Conservation (phyloP, 2,113 vertebrate genomes). For the Cynocephalus volans region DNA sequence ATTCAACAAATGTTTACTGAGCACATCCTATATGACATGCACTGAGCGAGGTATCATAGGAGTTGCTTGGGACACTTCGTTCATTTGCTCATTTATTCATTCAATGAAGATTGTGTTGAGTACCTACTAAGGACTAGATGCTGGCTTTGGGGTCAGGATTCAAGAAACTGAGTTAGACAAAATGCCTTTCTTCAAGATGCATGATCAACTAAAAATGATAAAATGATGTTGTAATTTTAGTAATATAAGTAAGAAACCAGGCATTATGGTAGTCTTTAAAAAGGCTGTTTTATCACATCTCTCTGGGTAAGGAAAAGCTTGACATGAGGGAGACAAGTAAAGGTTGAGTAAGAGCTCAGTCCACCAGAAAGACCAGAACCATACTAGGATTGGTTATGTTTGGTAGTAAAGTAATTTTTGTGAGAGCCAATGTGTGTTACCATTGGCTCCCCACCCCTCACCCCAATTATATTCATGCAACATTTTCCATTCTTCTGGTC, state of each 20-base stretch:
- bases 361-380: neutral
- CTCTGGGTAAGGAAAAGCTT: neutral
- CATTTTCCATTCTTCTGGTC: neutral
- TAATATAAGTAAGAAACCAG: neutral
- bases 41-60: neutral
- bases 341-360: neutral
- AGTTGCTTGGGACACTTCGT: neutral
- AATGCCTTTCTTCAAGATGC: neutral
- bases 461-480: no score
- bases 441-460: rapidly evolving
- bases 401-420: neutral
- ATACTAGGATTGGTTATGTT: neutral
- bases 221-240: neutral
- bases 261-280: neutral
- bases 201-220: neutral
- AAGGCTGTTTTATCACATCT: neutral
- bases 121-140: neutral
- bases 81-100: neutral
- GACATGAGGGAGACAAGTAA: neutral
- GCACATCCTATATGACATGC: neutral
- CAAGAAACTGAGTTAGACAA: neutral
- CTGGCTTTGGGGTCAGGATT: neutral
- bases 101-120: neutral
- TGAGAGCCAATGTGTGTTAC: neutral
- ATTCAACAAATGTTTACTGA: neutral